Conservation (phyloP, 2,888 invertebrate species). For the Schizaphis graminum region DNA sequence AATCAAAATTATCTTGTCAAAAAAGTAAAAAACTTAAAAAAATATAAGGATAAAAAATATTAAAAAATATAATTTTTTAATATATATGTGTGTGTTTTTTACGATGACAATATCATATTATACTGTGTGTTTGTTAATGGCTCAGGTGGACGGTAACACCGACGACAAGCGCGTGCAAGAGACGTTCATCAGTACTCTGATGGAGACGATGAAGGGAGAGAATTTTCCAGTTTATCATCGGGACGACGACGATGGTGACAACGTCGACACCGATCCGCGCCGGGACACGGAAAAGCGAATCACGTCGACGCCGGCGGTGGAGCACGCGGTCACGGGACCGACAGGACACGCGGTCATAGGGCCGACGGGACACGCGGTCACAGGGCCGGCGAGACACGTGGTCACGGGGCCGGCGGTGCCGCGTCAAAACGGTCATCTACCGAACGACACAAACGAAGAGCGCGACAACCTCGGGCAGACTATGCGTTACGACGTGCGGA, state of each 20-base stretch:
- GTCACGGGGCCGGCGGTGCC: not conserved
- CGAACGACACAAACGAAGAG: not conserved
- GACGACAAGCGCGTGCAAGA: constrained; percentile 83
- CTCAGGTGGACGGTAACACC: constrained; percentile 87
- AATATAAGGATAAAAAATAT: too few species aligned
- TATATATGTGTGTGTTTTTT: too few species aligned
- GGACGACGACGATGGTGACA: not conserved
- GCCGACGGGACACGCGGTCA: too few species aligned
- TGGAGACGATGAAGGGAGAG: constrained; percentile 75
- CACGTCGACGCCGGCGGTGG: too few species aligned
- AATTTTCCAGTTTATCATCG: not conserved
- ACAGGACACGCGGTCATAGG: too few species aligned
- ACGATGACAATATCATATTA: too few species aligned
- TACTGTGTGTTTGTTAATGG: not conserved
- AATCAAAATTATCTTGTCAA: too few species aligned
- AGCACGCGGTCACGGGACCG: not conserved
- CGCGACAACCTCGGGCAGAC: constrained; percentile 31
- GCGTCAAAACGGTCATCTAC: constrained; percentile 42
- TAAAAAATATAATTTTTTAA: too few species aligned
- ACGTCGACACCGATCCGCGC: not conserved
- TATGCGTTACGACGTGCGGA: constrained; percentile 68
- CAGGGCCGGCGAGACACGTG: not conserved
- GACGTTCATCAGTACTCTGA: constrained; percentile 81
- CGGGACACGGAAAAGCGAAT: not conserved
- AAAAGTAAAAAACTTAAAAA: too few species aligned